Evolutionary conservation across 2,888 invertebrate genomes (phyloP).

Genomic region (Rhynchonema sp.): DNA sequence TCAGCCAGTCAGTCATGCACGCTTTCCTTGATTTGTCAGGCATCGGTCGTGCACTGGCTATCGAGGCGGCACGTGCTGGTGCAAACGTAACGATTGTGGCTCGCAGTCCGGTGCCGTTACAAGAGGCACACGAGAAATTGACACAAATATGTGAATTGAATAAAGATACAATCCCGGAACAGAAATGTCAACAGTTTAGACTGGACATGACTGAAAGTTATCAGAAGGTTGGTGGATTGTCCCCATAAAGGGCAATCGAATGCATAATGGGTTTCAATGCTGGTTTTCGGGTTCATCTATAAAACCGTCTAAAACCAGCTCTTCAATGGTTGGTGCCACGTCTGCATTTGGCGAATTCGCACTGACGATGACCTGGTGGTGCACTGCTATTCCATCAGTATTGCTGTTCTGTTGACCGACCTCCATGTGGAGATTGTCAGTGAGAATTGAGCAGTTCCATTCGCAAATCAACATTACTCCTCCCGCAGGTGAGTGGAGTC

Average conservation of each 20-base stretch:
- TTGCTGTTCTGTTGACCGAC: too few relatives aligned
- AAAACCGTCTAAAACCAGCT: too few relatives aligned
- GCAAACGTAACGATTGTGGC: constrained; percentile 79
- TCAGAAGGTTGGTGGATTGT: constrained; percentile 38
- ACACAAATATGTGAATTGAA: constrained; percentile 18
- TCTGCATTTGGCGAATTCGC: too few relatives aligned
- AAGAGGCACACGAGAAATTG: constrained; percentile 24
- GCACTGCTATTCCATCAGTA: too few relatives aligned
- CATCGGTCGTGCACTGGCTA: constrained; percentile 66
- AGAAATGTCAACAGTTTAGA: not conserved
- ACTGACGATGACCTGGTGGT: too few relatives aligned
- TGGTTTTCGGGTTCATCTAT: too few relatives aligned
- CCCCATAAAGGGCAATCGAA: too few relatives aligned
- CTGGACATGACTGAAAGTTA: constrained; percentile 41
- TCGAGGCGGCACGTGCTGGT: constrained; percentile 53
- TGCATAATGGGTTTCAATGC: too few relatives aligned
- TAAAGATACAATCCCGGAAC: not conserved
- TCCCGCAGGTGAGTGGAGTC: not conserved
- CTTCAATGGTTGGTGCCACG: too few relatives aligned
- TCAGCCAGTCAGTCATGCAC: too few relatives aligned
- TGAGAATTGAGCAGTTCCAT: not conserved
- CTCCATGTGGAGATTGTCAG: too few relatives aligned
- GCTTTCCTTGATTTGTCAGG: too few relatives aligned
- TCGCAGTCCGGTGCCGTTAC: constrained; percentile 47
- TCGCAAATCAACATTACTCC: not conserved